phyloP scores from a whole-genome alignment of 1,140 invertebrate genomes.

The Drosophila lowei region DNA sequence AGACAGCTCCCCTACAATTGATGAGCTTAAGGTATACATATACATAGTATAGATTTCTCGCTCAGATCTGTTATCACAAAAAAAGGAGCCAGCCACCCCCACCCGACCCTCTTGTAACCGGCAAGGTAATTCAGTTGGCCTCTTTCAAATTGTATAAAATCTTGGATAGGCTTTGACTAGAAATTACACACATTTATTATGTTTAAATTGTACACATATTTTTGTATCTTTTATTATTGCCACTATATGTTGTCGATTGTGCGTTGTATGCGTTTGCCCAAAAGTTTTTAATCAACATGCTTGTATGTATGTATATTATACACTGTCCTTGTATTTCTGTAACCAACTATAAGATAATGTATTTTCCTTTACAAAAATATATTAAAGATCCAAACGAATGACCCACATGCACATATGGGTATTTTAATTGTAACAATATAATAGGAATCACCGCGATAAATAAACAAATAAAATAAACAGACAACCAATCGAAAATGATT shows the following conservation, averaged over 20 bases:
- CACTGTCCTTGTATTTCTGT: conserved; percentile 62
- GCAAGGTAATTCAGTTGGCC: conserved; percentile 18
- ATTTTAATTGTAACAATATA: conserved; percentile 33
- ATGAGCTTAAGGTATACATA: conserved; percentile 55
- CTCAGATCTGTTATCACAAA: conserved; percentile 30
- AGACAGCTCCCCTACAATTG: conserved; percentile 37
- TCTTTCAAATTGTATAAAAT: conserved; percentile 51
- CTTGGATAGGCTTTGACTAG: conserved; percentile 22
- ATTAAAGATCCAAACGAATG: conserved; percentile 63
- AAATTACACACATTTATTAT: conserved; percentile 37
- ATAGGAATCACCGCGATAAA: conserved; percentile 12
- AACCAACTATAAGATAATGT: conserved; percentile 57
- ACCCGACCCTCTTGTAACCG: conserved; percentile 7
- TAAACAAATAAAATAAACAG: conserved; percentile 15
- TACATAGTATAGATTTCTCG: conserved; percentile 37
- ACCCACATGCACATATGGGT: conserved; percentile 15
- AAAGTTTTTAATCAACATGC: conserved; percentile 52
- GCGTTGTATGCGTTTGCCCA: conserved; percentile 54
- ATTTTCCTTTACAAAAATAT: conserved; percentile 81
- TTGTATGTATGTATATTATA: conserved; percentile 70
- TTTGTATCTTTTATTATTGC: conserved; percentile 58
- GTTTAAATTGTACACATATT: conserved; percentile 56
- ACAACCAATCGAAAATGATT: conserved; percentile 6
- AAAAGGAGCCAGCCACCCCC: conserved; percentile 24
- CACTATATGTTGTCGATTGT: conserved; percentile 52